phyloP scores from a whole-genome alignment of 2,888 invertebrate species.

The Tetramorium bicarinatum region DNA sequence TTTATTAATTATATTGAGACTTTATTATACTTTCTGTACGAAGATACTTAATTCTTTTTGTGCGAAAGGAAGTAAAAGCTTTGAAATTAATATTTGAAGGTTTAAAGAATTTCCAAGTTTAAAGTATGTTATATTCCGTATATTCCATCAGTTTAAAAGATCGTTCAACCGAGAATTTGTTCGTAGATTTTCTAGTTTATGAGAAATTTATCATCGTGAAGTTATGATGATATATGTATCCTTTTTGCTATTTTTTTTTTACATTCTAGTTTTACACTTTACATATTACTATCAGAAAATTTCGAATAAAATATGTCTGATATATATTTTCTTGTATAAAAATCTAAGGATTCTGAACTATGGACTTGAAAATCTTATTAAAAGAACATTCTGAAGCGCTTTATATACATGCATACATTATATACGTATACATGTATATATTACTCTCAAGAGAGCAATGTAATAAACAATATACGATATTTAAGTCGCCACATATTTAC shows the following conservation, averaged over 20 bases:
- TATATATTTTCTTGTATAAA: not conserved
- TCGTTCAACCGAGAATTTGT: constrained; percentile 7
- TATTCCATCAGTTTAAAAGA: not conserved
- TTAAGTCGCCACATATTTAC: not conserved
- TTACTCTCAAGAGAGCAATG: not conserved
- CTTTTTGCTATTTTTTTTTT: not conserved
- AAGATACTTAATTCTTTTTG: not conserved
- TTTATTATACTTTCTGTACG: not conserved
- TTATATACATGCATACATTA: not conserved
- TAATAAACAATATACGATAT: constrained; percentile 1
- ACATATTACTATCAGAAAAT: not conserved
- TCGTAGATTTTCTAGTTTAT: constrained; percentile 55
- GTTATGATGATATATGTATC: not conserved
- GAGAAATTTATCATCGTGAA: constrained; percentile 64
- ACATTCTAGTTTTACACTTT: not conserved
- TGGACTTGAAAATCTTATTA: not conserved
- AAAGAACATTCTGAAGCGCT: not conserved
- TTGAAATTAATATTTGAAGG: not conserved
- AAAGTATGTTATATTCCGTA: not conserved
- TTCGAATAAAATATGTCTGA: not conserved
- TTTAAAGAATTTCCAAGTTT: constrained; percentile 1
- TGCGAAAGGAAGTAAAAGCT: not conserved
- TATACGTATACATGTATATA: no score
- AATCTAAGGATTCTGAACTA: not conserved
- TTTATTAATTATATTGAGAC: not conserved